A percentile compares a stretch with the other conserved stretches of the same genome.
These are phyloP conservation scores for Darevskia mixta DNA, from an alignment of 2,797 vertebrate species.

Conservation along the genomic window DNA sequence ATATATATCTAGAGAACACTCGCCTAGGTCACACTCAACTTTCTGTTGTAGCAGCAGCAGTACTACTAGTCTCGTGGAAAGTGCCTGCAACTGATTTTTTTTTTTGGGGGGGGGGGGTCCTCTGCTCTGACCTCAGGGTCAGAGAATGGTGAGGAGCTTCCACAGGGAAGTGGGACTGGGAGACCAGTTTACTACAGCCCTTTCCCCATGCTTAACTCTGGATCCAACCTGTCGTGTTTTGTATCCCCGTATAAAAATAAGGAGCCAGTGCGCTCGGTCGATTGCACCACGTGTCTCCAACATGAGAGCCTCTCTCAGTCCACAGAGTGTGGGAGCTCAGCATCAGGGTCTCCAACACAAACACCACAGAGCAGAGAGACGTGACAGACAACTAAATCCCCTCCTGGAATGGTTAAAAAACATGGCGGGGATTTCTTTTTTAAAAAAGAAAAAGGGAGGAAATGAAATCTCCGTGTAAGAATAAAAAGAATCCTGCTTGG, in stretches of 20 bases:
- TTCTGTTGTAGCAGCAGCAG: background rate
- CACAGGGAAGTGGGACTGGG: background rate
- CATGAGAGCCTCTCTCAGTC: too few species aligned
- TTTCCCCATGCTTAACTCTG: background rate
- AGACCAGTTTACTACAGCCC: background rate
- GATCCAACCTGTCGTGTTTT: background rate
- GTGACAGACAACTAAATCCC: background rate
- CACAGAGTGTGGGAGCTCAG: too few species aligned
- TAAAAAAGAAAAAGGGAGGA: background rate
- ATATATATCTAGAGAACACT: too few species aligned
- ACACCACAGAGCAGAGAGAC: background rate
- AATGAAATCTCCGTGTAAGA: background rate
- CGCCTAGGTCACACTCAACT: too few species aligned
- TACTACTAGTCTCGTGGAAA: background rate
- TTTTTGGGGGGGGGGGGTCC: too few species aligned
- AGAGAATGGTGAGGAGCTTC: background rate
- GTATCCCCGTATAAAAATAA: background rate
- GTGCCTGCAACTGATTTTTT: background rate
- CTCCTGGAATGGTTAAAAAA: background rate
- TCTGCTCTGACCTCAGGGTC: background rate
- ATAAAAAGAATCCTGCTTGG: background rate
- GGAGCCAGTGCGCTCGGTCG: background rate
- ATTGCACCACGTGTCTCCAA: background rate
- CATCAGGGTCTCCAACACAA: background rate
- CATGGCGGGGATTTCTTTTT: background rate